These are phyloP conservation scores for Zaprionus bogoriensis DNA, from an alignment of 2,888 invertebrate species.

Conservation along the genomic window DNA sequence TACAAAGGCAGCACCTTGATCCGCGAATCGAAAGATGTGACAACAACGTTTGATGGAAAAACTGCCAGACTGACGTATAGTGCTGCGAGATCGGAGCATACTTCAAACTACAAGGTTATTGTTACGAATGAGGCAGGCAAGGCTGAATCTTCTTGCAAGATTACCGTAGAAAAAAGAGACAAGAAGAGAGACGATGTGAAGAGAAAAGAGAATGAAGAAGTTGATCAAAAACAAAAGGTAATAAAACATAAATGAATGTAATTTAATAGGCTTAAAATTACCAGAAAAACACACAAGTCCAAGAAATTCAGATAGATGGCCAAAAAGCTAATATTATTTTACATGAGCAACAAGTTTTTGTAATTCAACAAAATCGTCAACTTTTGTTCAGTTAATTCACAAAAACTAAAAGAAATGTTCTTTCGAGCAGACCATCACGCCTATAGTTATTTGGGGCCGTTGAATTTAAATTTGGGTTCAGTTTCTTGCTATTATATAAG, in stretches of 20 bases:
- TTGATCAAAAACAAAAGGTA: constrained; percentile 83
- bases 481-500: no score
- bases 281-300: constrained; percentile 8
- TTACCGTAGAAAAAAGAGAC: constrained; percentile 88
- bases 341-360: background rate
- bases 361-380: background rate
- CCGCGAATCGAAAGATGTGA: constrained; percentile 89
- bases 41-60: constrained; percentile 92
- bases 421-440: no score
- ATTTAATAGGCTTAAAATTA: constrained; percentile 11
- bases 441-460: no score
- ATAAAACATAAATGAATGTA: constrained; percentile 44
- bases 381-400: no score
- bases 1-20: constrained; percentile 91
- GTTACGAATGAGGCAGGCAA: constrained; percentile 96
- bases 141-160: constrained; percentile 92
- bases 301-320: background rate
- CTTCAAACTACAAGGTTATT: constrained; percentile 92
- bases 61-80: constrained; percentile 91
- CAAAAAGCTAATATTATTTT: background rate
- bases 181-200: constrained; percentile 84
- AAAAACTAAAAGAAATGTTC: no score
- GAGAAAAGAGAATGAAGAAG: constrained; percentile 81
- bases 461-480: no score
- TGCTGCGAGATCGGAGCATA: constrained; percentile 89